phyloP scores from a whole-genome alignment of 1,140 invertebrate genomes.

The Trichogramma pretiosum region DNA sequence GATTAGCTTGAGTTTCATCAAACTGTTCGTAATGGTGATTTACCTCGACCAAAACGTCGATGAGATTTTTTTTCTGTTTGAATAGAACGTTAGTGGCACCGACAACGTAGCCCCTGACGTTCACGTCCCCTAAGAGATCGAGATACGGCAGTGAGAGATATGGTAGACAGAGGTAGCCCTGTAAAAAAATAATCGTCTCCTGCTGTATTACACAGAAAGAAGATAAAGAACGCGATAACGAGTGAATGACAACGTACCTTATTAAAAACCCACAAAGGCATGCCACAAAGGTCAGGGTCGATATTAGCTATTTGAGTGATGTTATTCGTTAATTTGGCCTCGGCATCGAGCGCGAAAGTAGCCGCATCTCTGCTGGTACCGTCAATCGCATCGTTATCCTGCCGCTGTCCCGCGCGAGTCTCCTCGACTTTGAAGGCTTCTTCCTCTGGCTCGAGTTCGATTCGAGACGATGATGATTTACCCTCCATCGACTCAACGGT shows the following conservation, averaged over 20 bases:
- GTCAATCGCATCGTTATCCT: slow-evolving; percentile 24
- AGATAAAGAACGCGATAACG: neutral
- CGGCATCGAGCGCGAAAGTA: slow-evolving; percentile 52
- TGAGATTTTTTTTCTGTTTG: slow-evolving; percentile 86
- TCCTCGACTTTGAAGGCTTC: slow-evolving; percentile 30
- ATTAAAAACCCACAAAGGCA: slow-evolving; percentile 81
- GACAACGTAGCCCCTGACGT: slow-evolving; percentile 84
- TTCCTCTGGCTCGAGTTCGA: slow-evolving; percentile 24
- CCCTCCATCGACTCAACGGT: slow-evolving; percentile 41
- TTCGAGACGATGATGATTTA: slow-evolving; percentile 29
- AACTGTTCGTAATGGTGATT: no score
- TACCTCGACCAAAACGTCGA: slow-evolving; percentile 88
- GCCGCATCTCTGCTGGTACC: slow-evolving; percentile 56
- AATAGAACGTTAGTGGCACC: slow-evolving; percentile 97
- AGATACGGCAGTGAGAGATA: slow-evolving; percentile 93
- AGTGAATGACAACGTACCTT: slow-evolving; percentile 50
- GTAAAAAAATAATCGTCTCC: slow-evolving; percentile 25
- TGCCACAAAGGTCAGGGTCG: slow-evolving; percentile 68
- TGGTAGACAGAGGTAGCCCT: slow-evolving; percentile 89
- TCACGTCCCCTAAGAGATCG: slow-evolving; percentile 80
- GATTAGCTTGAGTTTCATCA: no score
- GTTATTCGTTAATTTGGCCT: slow-evolving; percentile 45
- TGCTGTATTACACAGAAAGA: no score
- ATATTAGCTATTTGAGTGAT: slow-evolving; percentile 51
- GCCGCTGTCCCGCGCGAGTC: no score